These are phyloP conservation scores for Notarius lentiginosus DNA, from an alignment of 2,113 vertebrate genomes.

Conservation along the genomic window DNA sequence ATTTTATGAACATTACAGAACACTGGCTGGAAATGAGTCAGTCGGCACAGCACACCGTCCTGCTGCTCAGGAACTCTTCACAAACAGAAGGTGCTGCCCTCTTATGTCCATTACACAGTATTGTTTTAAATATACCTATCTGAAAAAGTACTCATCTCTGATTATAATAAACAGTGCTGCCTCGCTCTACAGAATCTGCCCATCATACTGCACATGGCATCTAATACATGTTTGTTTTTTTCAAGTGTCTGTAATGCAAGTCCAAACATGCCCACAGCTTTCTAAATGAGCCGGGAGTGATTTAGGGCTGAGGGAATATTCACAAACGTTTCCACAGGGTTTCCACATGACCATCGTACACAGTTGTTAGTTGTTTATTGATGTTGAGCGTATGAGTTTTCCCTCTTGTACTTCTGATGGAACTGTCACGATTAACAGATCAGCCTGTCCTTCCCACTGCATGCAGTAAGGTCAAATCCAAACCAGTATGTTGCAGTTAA, in stretches of 20 bases:
- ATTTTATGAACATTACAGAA: not conserved
- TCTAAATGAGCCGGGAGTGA: not conserved
- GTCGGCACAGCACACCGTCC: not conserved
- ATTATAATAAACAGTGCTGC: not conserved
- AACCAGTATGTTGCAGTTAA: not conserved
- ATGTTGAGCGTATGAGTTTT: conserved; percentile 5
- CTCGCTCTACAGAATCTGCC: not conserved
- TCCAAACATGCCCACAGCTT: conserved; percentile 1
- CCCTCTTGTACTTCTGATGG: not conserved
- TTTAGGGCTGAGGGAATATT: conserved; percentile 9
- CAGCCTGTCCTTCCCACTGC: not conserved
- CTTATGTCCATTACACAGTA: conserved; percentile 2
- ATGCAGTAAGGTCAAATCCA: conserved; percentile 14
- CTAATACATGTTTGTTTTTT: not conserved
- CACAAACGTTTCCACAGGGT: not conserved
- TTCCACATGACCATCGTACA: not conserved
- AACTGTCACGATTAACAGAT: conserved; percentile 22
- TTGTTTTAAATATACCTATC: not conserved
- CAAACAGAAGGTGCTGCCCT: not conserved
- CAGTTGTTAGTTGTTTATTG: conserved; percentile 3
- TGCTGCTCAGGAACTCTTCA: not conserved
- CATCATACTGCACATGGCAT: not conserved
- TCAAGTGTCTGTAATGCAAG: not conserved
- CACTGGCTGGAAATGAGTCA: not conserved
- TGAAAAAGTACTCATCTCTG: not conserved